Evolutionary conservation across 2,797 vertebrate genomes (phyloP), one percentile per base, ranked within the genome.

Genomic region (Amniataba percoides): DNA sequence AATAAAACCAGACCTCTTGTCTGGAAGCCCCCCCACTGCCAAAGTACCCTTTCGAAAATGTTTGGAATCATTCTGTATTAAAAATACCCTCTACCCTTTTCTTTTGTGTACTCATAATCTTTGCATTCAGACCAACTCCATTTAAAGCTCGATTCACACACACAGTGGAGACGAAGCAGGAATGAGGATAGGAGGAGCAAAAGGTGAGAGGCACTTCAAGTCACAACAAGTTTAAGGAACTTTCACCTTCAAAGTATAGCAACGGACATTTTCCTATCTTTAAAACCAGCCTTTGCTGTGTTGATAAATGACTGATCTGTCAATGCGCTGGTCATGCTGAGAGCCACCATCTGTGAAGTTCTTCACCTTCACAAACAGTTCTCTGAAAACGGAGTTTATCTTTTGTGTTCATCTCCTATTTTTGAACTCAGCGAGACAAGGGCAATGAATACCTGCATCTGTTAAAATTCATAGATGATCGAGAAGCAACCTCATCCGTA

Each of bases 121-220:
- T 69, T 71, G 67, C n/a, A 80, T 60, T 74, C 61, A 74, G 25
- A 74, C 16, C 8, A 16, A 39, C 3, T 25, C 55, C 25, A 16
- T 69, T 71, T 82, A 72, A 78, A 83, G 76, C 63, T 67, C 9
- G 19, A 80, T 11, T 76, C 46, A 62, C 59, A 71, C 53, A 80
- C 11, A 51, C 13, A 59, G 59, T 55, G 52, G 56, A 81, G 60
- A 84, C 19, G 64, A 69, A 83, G 39, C 53, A 58, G 21, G 58
- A 25, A 43, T 77, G n/a, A 67, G 36, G 45, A 86, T 7, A 85
- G 58, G 34, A 70, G 39, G 46, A 80, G 58, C 36, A 45, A 48
- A 78, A 71, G 75, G 79, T 80, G 66, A 66, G 80, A 94, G 92
- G 92, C 93, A 94, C 91, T 93, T 94, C 27, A 82, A 77, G 81